Evolutionary conservation across 1,140 invertebrate genomes (phyloP).

Genomic region (Pteromalus puparum): DNA sequence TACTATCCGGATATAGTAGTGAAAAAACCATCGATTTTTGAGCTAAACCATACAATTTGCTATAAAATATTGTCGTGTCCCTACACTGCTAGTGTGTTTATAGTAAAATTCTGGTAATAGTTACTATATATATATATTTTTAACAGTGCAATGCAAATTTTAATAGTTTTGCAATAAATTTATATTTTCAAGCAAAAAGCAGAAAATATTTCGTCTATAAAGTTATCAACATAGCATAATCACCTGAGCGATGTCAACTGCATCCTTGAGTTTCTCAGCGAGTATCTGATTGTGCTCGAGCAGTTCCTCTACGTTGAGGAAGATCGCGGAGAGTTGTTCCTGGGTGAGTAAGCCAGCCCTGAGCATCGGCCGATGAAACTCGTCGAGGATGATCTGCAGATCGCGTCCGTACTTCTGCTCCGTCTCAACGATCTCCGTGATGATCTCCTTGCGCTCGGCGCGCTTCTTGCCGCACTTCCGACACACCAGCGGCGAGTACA

Average conservation of each 20-base stretch:
- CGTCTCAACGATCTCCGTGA: conserved; percentile 96
- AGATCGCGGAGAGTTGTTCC: conserved; percentile 91
- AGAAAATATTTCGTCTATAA: too few relatives aligned
- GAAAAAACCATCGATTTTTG: too few relatives aligned
- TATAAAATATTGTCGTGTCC: too few relatives aligned
- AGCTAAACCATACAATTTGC: too few relatives aligned
- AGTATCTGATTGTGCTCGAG: conserved; percentile 91
- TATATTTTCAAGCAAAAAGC: too few relatives aligned
- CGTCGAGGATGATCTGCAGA: conserved; percentile 92
- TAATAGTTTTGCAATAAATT: too few relatives aligned
- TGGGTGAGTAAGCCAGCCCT: conserved; percentile 89
- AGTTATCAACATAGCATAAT: too few relatives aligned
- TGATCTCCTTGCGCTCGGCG: conserved; percentile 93
- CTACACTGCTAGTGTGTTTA: too few relatives aligned
- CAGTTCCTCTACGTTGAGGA: conserved; percentile 95
- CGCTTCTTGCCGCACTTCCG: conserved; percentile 91
- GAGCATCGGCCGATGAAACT: conserved; percentile 95
- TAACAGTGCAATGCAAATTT: too few relatives aligned
- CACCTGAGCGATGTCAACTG: conserved; percentile 87
- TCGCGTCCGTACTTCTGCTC: conserved; percentile 97
- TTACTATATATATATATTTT: too few relatives aligned
- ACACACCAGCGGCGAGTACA: conserved; percentile 87
- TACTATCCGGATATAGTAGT: too few relatives aligned
- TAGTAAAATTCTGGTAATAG: too few relatives aligned
- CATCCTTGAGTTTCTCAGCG: conserved; percentile 89